These are phyloP conservation scores for Siphamia tubifer DNA, from an alignment of 2,113 vertebrate genomes.

Conservation along the genomic window DNA sequence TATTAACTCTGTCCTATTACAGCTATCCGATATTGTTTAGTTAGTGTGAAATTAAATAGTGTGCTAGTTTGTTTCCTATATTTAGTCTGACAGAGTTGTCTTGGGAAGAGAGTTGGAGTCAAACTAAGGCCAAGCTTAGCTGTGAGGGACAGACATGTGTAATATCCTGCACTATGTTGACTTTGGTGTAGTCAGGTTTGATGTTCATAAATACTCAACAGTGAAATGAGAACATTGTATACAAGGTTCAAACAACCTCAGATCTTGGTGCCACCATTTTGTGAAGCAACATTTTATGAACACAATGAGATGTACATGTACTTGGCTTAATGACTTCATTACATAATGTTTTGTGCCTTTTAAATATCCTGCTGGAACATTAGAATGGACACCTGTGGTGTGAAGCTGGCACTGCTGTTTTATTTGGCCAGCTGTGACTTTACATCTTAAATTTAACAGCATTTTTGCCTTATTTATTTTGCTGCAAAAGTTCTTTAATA, in stretches of 20 bases:
- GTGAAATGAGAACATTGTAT: neutral
- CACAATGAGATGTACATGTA: neutral
- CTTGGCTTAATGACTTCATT: neutral
- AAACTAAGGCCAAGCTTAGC: neutral
- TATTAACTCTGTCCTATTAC: neutral
- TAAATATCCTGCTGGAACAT: neutral
- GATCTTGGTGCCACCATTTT: neutral
- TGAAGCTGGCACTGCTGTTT: neutral
- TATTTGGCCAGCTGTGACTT: neutral
- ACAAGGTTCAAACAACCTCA: neutral
- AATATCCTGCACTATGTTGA: neutral
- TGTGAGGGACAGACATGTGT: neutral
- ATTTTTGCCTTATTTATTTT: neutral
- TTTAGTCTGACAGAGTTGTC: conserved; percentile 47
- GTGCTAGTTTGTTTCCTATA: conserved; percentile 41
- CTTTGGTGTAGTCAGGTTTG: neutral
- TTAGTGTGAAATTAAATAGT: conserved; percentile 49
- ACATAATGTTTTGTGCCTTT: neutral
- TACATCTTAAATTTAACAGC: neutral
- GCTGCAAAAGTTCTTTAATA: neutral
- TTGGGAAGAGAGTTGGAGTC: neutral
- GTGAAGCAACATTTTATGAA: neutral
- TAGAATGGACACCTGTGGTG: neutral
- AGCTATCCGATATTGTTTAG: conserved; percentile 22
- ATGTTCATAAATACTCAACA: neutral